phyloP scores from a whole-genome alignment of 1,140 invertebrate genomes.

The Cryptotermes secundus region DNA sequence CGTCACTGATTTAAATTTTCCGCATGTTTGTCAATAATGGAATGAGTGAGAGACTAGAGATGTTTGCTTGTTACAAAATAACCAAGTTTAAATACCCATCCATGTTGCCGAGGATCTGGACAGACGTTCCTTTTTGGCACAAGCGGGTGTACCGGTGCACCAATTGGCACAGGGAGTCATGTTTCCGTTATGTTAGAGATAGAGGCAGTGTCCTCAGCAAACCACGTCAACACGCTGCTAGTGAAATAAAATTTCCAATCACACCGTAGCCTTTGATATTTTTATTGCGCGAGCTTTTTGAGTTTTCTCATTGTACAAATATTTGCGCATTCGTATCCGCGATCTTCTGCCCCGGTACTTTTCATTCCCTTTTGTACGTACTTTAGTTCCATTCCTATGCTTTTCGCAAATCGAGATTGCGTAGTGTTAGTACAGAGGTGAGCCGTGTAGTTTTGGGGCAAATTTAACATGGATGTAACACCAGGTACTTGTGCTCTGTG shows the following conservation, averaged over 20 bases:
- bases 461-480: neutral
- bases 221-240: neutral
- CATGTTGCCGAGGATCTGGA: too few species aligned
- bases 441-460: neutral
- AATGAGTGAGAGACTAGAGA: too few species aligned
- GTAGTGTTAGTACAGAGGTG: neutral
- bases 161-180: too few species aligned
- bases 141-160: too few species aligned
- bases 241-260: conserved; percentile 7
- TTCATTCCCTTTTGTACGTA: neutral
- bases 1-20: too few species aligned
- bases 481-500: neutral
- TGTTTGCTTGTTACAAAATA: too few species aligned
- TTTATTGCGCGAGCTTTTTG: neutral
- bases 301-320: neutral
- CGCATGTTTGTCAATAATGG: too few species aligned
- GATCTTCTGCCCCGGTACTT: neutral
- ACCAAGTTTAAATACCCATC: too few species aligned
- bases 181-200: neutral
- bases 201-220: neutral
- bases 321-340: neutral
- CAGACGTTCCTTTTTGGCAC: too few species aligned
- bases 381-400: neutral
- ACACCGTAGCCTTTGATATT: neutral
- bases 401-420: neutral